Evolutionary conservation across 2,113 vertebrate genomes (phyloP), one percentile per base, ranked within the genome.

Genomic region (Chionis minor): DNA sequence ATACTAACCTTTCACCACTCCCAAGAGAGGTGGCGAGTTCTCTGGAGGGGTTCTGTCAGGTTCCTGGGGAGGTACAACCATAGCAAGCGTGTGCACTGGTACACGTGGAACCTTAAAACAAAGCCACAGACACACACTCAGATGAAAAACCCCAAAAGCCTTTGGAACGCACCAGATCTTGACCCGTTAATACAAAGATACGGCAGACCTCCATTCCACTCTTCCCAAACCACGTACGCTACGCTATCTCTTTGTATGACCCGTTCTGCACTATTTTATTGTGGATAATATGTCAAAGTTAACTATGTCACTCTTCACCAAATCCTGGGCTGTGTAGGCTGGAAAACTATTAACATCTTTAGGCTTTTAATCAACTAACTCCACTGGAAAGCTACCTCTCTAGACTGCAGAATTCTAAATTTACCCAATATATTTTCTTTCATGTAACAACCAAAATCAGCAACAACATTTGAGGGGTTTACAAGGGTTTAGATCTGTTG

Each of bases 11-110:
- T 99, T 99, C 86, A 98, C 99, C 88, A 98, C 98, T 97, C 99
- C 98, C 77, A 98, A 98, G 91, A 99, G 98, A 89, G 99, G 98
- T 47, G 99, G 98, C 47, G 98, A 97, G 73, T 98, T 98, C 96
- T 99, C 99, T 97, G 98, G 99, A 86, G 99, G 99, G 87, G 99
- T 98, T 96, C 99, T 98, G 98, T 99, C 99, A 69, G 99, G 99
- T 97, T 99, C 99, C 97, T 99, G 99, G 90, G 99, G 99, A 97
- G 99, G 99, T 92, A 99, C 99, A 97, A 99, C 99, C 99, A 99
- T 99, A 94, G 99, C 98, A 56, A 99, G 99, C 35, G 99, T 99
- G 96, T 99, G 99, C 98, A 99, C 98, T 91, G 99, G 99, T 96
- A 99, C 99, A 98, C 99, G 99, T 97, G 99, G 99, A 97, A 99